Evolutionary conservation across 2,888 invertebrate genomes (phyloP).

Genomic region (Sphaerophoria taeniata): DNA sequence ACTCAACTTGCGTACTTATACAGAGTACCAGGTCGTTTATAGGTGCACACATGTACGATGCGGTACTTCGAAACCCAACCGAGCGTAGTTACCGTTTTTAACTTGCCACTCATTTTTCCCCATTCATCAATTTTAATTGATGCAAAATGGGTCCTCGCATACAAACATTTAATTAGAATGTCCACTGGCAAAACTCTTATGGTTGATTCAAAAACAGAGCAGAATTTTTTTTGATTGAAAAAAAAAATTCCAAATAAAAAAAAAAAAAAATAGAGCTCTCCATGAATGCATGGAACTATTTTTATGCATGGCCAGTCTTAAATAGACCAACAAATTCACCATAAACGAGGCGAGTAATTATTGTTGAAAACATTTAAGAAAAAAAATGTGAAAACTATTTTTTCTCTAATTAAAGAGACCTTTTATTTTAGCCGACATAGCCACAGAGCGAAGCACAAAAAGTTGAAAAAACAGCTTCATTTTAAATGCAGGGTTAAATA

Average conservation of each 20-base stretch:
- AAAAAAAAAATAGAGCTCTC: conserved; percentile 15
- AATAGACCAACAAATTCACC: conserved; percentile 64
- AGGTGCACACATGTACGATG: conserved; percentile 1
- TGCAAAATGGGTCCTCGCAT: conserved; percentile 67
- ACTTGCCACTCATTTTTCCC: conserved; percentile 48
- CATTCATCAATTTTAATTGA: conserved; percentile 73
- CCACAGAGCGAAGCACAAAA: not conserved
- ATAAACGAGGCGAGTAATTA: conserved; percentile 66
- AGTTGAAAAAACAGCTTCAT: conserved; percentile 4
- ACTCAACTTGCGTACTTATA: not conserved
- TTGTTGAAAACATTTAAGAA: conserved; percentile 39
- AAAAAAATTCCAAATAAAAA: conserved; percentile 22
- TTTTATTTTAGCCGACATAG: conserved; percentile 24
- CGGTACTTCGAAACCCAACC: conserved; percentile 29
- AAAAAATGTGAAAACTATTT: conserved; percentile 17
- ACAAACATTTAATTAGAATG: conserved; percentile 73
- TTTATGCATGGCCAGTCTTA: conserved; percentile 61
- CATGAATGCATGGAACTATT: conserved; percentile 51
- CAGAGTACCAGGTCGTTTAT: not conserved
- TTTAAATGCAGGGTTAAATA: not conserved
- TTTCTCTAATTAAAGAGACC: conserved; percentile 54
- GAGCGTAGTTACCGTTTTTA: conserved; percentile 41
- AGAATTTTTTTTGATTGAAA: conserved; percentile 6
- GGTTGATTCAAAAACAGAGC: conserved; percentile 54
- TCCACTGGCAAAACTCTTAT: conserved; percentile 68